Evolutionary conservation across 1,140 invertebrate species (phyloP).

Genomic region (Acromyrmex charruanus): DNA sequence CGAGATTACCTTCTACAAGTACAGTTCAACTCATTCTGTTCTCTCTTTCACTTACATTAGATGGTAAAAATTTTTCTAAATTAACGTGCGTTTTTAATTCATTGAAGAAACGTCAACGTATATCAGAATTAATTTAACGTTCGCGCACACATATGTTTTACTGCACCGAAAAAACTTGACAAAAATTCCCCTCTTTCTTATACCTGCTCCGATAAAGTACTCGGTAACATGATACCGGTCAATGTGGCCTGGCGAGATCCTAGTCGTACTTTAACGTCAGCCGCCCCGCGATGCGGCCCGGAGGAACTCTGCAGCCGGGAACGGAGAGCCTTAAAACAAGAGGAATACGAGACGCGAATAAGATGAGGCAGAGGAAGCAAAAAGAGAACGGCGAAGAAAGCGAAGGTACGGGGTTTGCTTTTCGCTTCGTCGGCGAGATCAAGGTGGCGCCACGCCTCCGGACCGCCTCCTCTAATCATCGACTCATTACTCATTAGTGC

Average conservation of each 20-base stretch:
- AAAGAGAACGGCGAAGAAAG: conserved; percentile 52
- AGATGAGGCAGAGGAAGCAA: conserved; percentile 49
- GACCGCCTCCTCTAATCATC: conserved; percentile 86
- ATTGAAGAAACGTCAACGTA: background rate
- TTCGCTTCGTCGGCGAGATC: conserved; percentile 84
- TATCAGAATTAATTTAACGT: conserved; percentile 6
- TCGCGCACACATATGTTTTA: conserved; percentile 11
- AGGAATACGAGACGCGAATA: conserved; percentile 58
- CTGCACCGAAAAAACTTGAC: background rate
- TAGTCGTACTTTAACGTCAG: conserved; percentile 57
- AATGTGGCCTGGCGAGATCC: conserved; percentile 60
- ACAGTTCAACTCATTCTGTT: too few species aligned
- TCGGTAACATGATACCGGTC: conserved; percentile 68
- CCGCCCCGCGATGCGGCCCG: conserved; percentile 63
- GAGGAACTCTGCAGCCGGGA: background rate
- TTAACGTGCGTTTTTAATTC: background rate
- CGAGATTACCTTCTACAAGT: conserved; percentile 11
- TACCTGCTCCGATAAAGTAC: conserved; percentile 56
- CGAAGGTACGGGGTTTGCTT: conserved; percentile 67
- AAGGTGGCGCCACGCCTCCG: conserved; percentile 84
- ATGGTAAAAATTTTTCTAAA: conserved; percentile 13
- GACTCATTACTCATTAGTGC: conserved; percentile 86
- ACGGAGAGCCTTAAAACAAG: conserved; percentile 62
- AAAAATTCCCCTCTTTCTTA: background rate
- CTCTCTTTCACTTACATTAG: background rate